Evolutionary conservation across 2,113 vertebrate genomes (phyloP).

Genomic region (Hydrochoerus hydrochaeris): DNA sequence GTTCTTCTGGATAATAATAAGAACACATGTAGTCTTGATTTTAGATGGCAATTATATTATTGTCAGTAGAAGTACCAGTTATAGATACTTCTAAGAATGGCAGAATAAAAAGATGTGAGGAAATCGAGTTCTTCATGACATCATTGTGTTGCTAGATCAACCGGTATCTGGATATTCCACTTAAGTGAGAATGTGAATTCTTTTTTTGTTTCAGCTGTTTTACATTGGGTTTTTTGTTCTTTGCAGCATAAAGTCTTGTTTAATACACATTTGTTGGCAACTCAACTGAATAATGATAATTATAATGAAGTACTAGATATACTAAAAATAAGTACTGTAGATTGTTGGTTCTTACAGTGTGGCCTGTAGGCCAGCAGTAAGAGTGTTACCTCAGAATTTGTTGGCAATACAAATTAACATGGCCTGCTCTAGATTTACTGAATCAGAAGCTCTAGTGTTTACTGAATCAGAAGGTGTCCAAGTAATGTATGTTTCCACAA

Average conservation of each 20-base stretch:
- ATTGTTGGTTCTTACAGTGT: conserved; percentile 5
- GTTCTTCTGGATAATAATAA: conserved; percentile 38
- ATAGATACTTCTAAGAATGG: not conserved
- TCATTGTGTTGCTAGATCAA: not conserved
- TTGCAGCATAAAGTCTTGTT: conserved; percentile 30
- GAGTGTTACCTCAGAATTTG: not conserved
- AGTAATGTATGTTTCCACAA: conserved; percentile 11
- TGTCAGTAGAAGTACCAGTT: not conserved
- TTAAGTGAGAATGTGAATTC: conserved; percentile 49
- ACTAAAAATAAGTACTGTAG: not conserved
- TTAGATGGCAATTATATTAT: not conserved
- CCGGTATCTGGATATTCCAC: not conserved
- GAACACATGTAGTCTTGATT: conserved; percentile 13
- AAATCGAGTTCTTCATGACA: conserved; percentile 7
- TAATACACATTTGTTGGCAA: conserved; percentile 3
- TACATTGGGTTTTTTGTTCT: conserved; percentile 1
- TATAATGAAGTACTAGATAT: conserved; percentile 15
- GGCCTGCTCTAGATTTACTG: not conserved
- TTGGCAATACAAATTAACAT: not conserved
- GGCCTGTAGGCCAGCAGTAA: not conserved
- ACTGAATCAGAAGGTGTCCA: not conserved
- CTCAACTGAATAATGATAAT: not conserved
- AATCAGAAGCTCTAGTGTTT: not conserved
- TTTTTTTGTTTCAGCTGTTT: conserved; percentile 1
- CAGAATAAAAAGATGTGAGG: not conserved